Base-by-base conservation (phyloP, 1,140 invertebrate species). In the Drosophila triauraria region DNA sequence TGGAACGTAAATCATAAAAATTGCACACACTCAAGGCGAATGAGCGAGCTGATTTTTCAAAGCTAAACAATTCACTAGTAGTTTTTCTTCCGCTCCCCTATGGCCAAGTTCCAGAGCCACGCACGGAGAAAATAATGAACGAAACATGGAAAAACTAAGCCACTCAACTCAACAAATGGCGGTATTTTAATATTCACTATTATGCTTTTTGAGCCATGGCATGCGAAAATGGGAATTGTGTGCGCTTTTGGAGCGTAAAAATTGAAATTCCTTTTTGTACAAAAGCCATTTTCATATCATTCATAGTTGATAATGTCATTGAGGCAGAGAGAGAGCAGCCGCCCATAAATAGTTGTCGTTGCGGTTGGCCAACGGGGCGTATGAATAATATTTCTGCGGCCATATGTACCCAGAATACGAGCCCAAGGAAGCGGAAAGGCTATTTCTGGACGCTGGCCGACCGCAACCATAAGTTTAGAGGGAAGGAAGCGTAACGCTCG, bases 271-370 rank as follows among this genome's bases (percentile, higher is more conserved):
- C 32, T 47, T 30, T 35, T 27, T 23, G 42, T 17, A 60, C 42
- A 53, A 53, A 60, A 67, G 58, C 56, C 61, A 79, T 77, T 84
- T 47, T 12, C 43, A 43, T 59, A 42, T 68, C 65, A 77, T 64
- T 67, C 58, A 68, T 62, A 62, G 50, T 59, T 69, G 70, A 83
- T 79, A 83, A 69, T 65, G 43, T 62, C 59, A 75, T 83, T 50
- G 80, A 83, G 44, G 64, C 35, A 12, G 9, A 17, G 54, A 12
- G 9, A 17, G 54, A 17, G 35, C 40, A 8, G 35, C 35, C 12
- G 30, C 44, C 17, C 74, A 78, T 86, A 85, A 85, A 79, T 82
- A 82, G 69, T 76, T 85, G 61, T 50, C 65, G 54, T 68, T 85
- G 82, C 60, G 72, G 67, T 77, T 65, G 67, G 42, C 67, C 63